Conservation (phyloP, 37 sponge, comb jelly and placozoan species). For the Hexactinellida sp. region DNA sequence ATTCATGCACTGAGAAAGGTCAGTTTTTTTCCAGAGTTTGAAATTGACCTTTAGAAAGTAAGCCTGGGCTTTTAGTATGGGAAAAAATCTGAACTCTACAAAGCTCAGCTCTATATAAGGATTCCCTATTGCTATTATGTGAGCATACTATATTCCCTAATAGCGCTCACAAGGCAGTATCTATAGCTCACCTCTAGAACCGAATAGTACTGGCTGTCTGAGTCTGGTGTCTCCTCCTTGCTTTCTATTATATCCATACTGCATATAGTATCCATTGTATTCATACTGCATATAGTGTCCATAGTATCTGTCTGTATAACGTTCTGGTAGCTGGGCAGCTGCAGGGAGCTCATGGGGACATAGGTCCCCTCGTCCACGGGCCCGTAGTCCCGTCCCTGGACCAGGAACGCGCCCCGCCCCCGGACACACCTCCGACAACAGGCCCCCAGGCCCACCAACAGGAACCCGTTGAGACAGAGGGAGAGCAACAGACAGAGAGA, state of each 20-base stretch:
- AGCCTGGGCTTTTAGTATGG: too few relatives aligned
- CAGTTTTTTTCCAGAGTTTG: too few relatives aligned
- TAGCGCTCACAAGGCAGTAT: too few relatives aligned
- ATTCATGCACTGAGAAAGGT: too few relatives aligned
- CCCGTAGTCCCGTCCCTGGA: background rate
- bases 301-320: background rate
- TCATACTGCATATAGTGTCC: background rate
- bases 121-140: too few relatives aligned
- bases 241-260: background rate
- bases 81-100: too few relatives aligned
- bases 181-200: background rate
- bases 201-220: background rate
- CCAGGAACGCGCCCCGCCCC: background rate
- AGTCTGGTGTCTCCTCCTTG: background rate
- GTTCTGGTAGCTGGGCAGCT: background rate
- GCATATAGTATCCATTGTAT: background rate
- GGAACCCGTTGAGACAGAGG: background rate
- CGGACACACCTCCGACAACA: background rate
- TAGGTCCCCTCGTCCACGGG: slow-evolving; percentile 5
- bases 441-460: background rate
- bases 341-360: background rate
- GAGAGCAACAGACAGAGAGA: background rate
- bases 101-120: too few relatives aligned
- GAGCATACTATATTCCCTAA: too few relatives aligned
- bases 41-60: too few relatives aligned